Base-by-base conservation (phyloP, 1,140 invertebrate species). In the Solen grandis region DNA sequence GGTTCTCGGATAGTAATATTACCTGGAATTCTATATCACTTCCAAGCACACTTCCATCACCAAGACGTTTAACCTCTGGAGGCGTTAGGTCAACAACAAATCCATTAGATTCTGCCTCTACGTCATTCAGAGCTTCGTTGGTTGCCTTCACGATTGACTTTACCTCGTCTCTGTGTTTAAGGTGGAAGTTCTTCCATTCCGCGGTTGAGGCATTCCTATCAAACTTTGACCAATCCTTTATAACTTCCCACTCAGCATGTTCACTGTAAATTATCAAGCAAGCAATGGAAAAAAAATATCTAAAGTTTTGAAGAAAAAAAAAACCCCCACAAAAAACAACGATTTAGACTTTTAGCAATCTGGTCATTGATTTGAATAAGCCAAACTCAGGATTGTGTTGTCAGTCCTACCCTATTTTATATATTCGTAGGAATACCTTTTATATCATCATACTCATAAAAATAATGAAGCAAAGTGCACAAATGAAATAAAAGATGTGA, bases 11-110 rank as follows among this genome's bases (percentile, higher is more conserved):
- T 33, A 19, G 19, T n/a, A 70, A 29, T 16, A 31, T 46, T 54
- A 84, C 76, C 82, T 81, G 76, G 38, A 55, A 81, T 38, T 76
- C 55, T 4, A 76, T 41, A 29, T 83, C 81, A n/a, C 19, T 52
- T 33, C 62, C 59, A 50, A 19, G 31, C 8, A n/a, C 33, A 1
- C 8, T 52, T 16, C 80, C 80, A 41, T 82, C 80, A 22, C 57
- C 62, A 25, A 82, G 50, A 66, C 66, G 35, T 29, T 52, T 41
- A 0, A 76, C 46, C 16, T 13, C 35, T 19, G 80, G 80, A 16
- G 70, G 35, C 10, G 80, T 82, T 3, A 82, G 80, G 55, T 82
- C 80, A 62, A 82, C 46, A 52, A 82, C 16, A 52, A 68, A 75
- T 22, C 80, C 72, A 60, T 82, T 35, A 38, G 80, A 46, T 16